A percentile compares a stretch with the other conserved stretches of the same genome.
Conservation (phyloP, 2,113 vertebrate genomes). For the Halcyon malimbica region DNA sequence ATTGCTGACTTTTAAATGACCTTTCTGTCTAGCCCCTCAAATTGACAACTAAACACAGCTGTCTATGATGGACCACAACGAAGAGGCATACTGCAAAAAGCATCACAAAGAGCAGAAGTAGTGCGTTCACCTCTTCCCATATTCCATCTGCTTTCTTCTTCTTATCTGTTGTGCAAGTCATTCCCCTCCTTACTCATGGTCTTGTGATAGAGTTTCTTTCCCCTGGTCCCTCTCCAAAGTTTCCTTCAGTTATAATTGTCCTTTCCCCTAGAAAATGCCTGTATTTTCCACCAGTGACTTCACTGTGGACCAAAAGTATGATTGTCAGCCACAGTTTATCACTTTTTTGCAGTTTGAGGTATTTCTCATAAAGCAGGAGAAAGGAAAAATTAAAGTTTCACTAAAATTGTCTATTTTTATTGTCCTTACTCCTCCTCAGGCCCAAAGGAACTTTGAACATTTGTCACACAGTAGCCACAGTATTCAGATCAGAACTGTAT, state of each 20-base stretch:
- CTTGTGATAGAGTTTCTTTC: background rate
- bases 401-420: background rate
- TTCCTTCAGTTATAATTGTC: background rate
- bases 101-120: background rate
- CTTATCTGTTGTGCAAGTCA: background rate
- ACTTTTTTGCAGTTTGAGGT: background rate
- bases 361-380: background rate
- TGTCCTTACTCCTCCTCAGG: background rate
- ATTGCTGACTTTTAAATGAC: background rate
- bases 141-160: background rate
- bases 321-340: background rate
- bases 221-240: background rate
- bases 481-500: rapidly evolving
- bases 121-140: background rate
- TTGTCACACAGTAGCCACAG: background rate
- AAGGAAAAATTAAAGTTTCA: background rate
- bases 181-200: background rate
- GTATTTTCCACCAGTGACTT: background rate
- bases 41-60: rapidly evolving
- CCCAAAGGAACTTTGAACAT: background rate
- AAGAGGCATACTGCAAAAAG: background rate
- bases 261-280: background rate
- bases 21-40: background rate
- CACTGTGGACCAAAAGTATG: background rate
- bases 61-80: background rate